Evolutionary conservation across 30 jellyfish, hydroid and myxozoan species (phyloP).

Genomic region (Turritopsis dohrnii): DNA sequence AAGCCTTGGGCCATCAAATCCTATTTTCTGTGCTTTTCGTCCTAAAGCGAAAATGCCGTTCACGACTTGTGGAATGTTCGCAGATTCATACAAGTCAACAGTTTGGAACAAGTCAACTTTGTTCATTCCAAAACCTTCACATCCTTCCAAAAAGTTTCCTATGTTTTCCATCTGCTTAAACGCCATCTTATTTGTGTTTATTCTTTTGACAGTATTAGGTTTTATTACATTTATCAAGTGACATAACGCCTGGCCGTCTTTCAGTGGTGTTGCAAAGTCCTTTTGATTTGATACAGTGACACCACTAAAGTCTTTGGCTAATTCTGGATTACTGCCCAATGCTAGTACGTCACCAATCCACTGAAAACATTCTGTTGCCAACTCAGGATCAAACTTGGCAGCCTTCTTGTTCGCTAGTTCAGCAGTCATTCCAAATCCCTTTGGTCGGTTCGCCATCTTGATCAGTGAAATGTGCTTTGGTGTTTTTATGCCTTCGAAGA

Average conservation of each 20-base stretch:
- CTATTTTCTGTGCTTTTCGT: conserved; percentile 59
- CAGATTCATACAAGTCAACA: conserved; percentile 90
- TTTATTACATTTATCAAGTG: conserved; percentile 44
- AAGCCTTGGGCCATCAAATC: conserved; percentile 73
- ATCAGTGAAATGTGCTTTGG: background rate
- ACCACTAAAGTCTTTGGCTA: background rate
- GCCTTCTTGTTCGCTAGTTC: conserved; percentile 43
- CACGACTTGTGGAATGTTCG: conserved; percentile 87
- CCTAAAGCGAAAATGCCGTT: conserved; percentile 85
- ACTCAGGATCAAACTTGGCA: conserved; percentile 56
- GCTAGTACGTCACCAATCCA: conserved; percentile 79
- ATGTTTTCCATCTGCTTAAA: conserved; percentile 92
- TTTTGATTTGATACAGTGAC: conserved; percentile 33
- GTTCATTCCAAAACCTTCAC: conserved; percentile 66
- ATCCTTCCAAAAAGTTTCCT: conserved; percentile 69
- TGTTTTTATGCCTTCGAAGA: conserved; percentile 2
- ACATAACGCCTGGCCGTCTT: conserved; percentile 73
- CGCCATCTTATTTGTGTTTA: conserved; percentile 73
- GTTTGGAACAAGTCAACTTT: conserved; percentile 95
- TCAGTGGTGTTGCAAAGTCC: conserved; percentile 40
- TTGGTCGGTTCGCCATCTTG: conserved; percentile 50
- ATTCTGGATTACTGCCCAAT: conserved; percentile 4
- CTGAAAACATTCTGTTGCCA: conserved; percentile 62
- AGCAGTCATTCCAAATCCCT: conserved; percentile 50
- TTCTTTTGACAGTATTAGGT: conserved; percentile 77